These are phyloP conservation scores for Rhagologus leucostigma DNA, from an alignment of 2,113 vertebrate genomes.

Conservation along the genomic window DNA sequence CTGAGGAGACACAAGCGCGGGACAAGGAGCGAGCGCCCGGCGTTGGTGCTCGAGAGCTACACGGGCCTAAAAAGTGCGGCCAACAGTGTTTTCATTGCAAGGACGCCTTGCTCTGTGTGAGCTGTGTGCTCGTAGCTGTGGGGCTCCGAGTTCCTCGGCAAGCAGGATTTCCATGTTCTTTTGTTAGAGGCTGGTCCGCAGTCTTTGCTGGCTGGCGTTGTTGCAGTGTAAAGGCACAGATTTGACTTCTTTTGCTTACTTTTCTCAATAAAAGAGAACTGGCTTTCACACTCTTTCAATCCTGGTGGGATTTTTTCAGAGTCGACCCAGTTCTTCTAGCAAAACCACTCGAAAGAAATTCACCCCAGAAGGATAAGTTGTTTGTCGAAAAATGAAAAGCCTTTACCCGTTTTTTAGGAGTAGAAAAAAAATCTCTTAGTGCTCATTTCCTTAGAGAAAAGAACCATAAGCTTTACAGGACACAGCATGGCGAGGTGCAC, in stretches of 20 bases:
- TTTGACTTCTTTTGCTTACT: not conserved
- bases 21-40: not conserved
- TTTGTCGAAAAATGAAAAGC: not conserved
- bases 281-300: not conserved
- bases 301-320: not conserved
- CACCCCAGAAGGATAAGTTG: not conserved
- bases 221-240: not conserved
- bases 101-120: rapidly evolving
- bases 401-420: not conserved
- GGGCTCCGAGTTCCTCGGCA: rapidly evolving
- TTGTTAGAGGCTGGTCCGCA: not conserved
- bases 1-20: rapidly evolving
- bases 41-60: rapidly evolving
- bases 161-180: rapidly evolving
- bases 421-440: not conserved
- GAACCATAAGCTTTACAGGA: not conserved
- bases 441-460: not conserved
- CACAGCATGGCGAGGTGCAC: too few relatives aligned
- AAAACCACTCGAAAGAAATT: not conserved
- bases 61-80: rapidly evolving
- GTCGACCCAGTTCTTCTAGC: not conserved
- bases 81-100: rapidly evolving
- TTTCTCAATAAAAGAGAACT: not conserved
- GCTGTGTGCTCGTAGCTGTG: rapidly evolving
- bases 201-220: not conserved